Conservation (phyloP, 2,797 vertebrate species). For the Lacerta bilineata region DNA sequence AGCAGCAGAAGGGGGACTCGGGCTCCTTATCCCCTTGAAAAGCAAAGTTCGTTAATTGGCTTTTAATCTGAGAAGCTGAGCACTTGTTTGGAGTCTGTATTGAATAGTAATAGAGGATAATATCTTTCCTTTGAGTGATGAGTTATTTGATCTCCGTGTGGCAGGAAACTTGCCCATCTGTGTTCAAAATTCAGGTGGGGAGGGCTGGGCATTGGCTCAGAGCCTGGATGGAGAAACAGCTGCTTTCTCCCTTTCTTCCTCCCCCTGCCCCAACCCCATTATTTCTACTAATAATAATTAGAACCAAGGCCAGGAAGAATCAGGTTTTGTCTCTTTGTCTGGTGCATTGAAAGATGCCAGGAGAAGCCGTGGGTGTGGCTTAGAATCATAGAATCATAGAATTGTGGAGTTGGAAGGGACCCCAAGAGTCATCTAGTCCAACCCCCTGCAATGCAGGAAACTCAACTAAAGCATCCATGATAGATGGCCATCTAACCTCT, state of each 20-base stretch:
- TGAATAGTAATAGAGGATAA: conserved; percentile 76
- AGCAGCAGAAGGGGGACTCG: conserved; percentile 29
- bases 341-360: conserved; percentile 19
- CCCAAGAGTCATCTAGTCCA: too few relatives aligned
- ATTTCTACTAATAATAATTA: conserved; percentile 48
- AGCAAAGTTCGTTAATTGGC: conserved; percentile 76
- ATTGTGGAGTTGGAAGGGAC: too few relatives aligned
- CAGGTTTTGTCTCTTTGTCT: conserved; percentile 58
- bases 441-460: too few relatives aligned
- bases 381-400: neutral
- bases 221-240: conserved; percentile 53
- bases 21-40: conserved; percentile 65
- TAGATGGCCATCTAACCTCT: too few relatives aligned
- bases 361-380: neutral
- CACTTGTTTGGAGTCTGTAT: conserved; percentile 60
- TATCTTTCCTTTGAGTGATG: conserved; percentile 73
- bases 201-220: conserved; percentile 49
- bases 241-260: conserved; percentile 15
- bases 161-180: conserved; percentile 68
- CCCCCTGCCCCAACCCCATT: neutral
- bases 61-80: conserved; percentile 74
- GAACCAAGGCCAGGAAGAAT: conserved; percentile 56
- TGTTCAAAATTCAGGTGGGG: conserved; percentile 49
- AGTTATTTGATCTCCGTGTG: conserved; percentile 76
- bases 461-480: too few relatives aligned